Evolutionary conservation across 2,888 invertebrate genomes (phyloP), one percentile per base, ranked within the genome.

Genomic region (Epistrophella euchroma): DNA sequence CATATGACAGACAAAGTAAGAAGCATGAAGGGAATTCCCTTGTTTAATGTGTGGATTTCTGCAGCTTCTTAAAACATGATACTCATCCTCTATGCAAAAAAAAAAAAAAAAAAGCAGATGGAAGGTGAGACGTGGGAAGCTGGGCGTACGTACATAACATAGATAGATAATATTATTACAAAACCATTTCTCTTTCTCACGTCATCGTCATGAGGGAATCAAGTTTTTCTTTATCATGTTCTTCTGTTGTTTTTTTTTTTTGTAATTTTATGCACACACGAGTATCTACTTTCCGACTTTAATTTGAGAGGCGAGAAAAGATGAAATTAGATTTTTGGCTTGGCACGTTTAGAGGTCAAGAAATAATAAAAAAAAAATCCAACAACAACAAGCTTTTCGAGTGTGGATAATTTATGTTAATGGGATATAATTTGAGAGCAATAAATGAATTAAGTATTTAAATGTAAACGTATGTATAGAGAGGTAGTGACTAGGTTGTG

Each of bases 231-330:
- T 62, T n/a, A 62, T 25, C 40, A 19, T 45, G 28, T 64, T 64
- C 13, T 37, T 28, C 10, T 66, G 19, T 35, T 15, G 43, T 45
- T 45, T 64, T 32, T 32, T 13, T 50, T n/a, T 68, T 84, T 79
- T 75, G 74, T 66, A 80, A 84, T 84, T 71, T 84, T 71, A 79
- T 79, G 70, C 79, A 79, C 62, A 79, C 62, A 79, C 62, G 70
- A 62, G 50, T 50, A 52, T 47, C 43, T 62, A 40, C 35, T 62
- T 60, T 55, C 45, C 13, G 66, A 47, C 72, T 66, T 60, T 56
- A 40, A 40, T 64, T 55, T 50, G 11, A 52, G n/a, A 56, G 32
- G 40, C 45, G 66, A 22, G 28, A 60, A 40, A 60, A 82, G 70
- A 70, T 62, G 37, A 78, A 83, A 78, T 70, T 78, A 68, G 78